A percentile compares a stretch with the other conserved stretches of the same genome.
Conservation (phyloP, 2,113 vertebrate genomes). For the Rhinolophus ferrumequinum region DNA sequence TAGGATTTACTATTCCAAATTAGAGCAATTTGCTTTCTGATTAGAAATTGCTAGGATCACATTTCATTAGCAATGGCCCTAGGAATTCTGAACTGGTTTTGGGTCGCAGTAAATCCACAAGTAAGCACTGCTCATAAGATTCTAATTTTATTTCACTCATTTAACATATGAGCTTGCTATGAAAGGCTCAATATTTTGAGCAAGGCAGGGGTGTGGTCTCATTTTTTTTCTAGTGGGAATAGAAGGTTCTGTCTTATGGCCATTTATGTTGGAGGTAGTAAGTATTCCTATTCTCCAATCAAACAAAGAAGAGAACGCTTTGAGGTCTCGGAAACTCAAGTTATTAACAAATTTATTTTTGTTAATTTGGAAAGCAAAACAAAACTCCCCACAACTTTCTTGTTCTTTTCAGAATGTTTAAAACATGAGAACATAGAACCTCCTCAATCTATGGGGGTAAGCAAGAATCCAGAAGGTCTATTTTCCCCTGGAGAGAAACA, state of each 20-base stretch:
- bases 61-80: not conserved
- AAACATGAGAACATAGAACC: not conserved
- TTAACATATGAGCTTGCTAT: not conserved
- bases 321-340: not conserved
- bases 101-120: not conserved
- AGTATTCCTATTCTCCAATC: not conserved
- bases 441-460: not conserved
- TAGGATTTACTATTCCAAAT: not conserved
- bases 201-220: not conserved
- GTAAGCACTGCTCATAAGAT: not conserved
- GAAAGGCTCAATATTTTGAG: not conserved
- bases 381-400: not conserved
- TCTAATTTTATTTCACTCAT: not conserved
- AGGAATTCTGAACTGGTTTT: not conserved
- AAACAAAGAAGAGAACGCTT: slow-evolving; percentile 11
- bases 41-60: slow-evolving; percentile 11
- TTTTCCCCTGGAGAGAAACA: not conserved
- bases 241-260: not conserved
- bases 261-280: not conserved
- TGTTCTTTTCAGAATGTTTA: slow-evolving; percentile 64
- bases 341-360: not conserved
- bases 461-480: not conserved
- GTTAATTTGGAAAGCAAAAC: slow-evolving; percentile 4
- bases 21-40: not conserved
- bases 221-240: not conserved